A percentile compares a stretch with the other conserved stretches of the same genome.
phyloP scores from a whole-genome alignment of 2,888 invertebrate species.

The Machimus rusticus region DNA sequence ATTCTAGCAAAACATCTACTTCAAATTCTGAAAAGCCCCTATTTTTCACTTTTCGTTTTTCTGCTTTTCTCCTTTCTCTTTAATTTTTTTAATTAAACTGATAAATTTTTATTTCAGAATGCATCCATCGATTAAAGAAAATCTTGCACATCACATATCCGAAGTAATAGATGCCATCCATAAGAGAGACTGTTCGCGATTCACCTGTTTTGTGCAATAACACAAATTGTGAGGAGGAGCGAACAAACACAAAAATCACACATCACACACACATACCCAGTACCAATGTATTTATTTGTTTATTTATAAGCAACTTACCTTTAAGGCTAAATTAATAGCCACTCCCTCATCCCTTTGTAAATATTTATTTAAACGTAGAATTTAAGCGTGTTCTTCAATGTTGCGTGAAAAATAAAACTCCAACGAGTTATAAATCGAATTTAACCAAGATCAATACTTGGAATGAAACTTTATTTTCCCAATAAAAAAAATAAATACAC shows the following conservation, averaged over 20 bases:
- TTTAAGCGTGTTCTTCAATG: neutral
- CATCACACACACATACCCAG: neutral
- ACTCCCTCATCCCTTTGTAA: neutral
- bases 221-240: neutral
- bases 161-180: slow-evolving; percentile 79
- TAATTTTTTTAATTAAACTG: neutral
- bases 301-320: slow-evolving; percentile 12
- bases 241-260: neutral
- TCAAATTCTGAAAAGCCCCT: too few relatives aligned
- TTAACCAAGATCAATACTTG: neutral
- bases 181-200: slow-evolving; percentile 72
- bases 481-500: slow-evolving; percentile 4
- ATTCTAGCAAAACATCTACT: too few relatives aligned
- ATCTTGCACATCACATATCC: slow-evolving; percentile 73
- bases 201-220: slow-evolving; percentile 55
- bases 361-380: slow-evolving; percentile 14
- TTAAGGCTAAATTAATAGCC: neutral
- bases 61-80: too few relatives aligned
- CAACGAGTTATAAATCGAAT: neutral
- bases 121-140: slow-evolving; percentile 67
- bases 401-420: slow-evolving; percentile 13
- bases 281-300: slow-evolving; percentile 2
- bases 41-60: too few relatives aligned
- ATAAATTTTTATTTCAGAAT: slow-evolving; percentile 66
- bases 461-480: slow-evolving; percentile 18